Percentiles rank a stretch among this genome's conserved stretches.
Evolutionary conservation across 2,888 invertebrate species (phyloP).

Genomic region (Ferrisia virgata): DNA sequence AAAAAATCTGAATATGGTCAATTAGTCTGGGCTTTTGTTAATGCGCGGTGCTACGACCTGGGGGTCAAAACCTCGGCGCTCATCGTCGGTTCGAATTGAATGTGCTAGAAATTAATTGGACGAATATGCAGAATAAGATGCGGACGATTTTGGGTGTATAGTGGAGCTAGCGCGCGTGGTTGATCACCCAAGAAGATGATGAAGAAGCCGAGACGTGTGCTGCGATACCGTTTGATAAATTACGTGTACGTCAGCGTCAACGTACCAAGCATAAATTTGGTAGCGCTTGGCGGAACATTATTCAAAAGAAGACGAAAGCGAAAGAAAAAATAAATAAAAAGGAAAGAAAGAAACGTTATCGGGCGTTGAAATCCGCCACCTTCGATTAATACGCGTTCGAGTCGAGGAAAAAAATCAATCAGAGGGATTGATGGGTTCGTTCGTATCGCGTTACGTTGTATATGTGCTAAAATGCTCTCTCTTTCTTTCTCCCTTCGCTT

Average conservation of each 20-base stretch:
- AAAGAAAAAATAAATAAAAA: too few species aligned
- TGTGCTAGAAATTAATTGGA: not conserved
- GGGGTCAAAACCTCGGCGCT: not conserved
- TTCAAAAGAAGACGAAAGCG: not conserved
- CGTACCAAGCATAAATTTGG: too few species aligned
- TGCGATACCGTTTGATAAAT: not conserved
- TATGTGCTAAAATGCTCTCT: too few species aligned
- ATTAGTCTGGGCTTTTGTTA: not conserved
- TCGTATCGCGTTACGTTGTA: too few species aligned
- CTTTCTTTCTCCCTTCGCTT: too few species aligned
- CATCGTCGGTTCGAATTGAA: too few species aligned
- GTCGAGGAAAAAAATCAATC: not conserved
- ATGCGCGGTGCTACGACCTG: not conserved
- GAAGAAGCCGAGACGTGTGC: not conserved
- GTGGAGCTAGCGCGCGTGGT: not conserved
- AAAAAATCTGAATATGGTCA: constrained; percentile 13
- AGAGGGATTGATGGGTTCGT: not conserved
- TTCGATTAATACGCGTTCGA: not conserved
- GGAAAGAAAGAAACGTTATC: not conserved
- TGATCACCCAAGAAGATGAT: not conserved
- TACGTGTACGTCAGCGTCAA: not conserved
- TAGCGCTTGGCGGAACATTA: not conserved
- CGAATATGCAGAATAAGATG: not conserved
- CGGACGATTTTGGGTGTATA: not conserved
- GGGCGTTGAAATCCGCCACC: not conserved